These are phyloP conservation scores for Phyto melanocephala DNA, from an alignment of 2,888 invertebrate species.

Conservation along the genomic window DNA sequence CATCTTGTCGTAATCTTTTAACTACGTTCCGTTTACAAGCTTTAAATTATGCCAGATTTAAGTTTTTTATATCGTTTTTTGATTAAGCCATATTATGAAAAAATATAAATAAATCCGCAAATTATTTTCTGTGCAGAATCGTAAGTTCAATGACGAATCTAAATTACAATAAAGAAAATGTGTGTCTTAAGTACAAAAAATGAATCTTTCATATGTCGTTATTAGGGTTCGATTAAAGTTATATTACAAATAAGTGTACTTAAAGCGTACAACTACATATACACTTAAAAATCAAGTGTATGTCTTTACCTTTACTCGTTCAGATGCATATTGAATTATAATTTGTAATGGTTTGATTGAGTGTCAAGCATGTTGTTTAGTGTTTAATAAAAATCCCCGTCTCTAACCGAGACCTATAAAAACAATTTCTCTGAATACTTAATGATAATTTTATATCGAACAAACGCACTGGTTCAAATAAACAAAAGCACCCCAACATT, in stretches of 20 bases:
- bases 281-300: not conserved
- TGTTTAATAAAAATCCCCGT: slow-evolving; percentile 19
- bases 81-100: too few relatives aligned
- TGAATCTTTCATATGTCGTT: not conserved
- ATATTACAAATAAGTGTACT: not conserved
- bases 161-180: too few relatives aligned
- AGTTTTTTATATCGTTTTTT: too few relatives aligned
- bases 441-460: slow-evolving; percentile 36
- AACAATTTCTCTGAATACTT: slow-evolving; percentile 42
- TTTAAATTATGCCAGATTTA: too few relatives aligned
- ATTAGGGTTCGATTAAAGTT: not conserved
- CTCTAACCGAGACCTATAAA: not conserved
- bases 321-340: slow-evolving; percentile 40
- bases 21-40: too few relatives aligned
- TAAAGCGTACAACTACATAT: not conserved
- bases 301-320: not conserved
- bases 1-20: too few relatives aligned
- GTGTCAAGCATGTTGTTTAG: slow-evolving; percentile 48
- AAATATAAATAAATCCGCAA: too few relatives aligned
- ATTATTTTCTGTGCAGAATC: too few relatives aligned
- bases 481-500: slow-evolving; percentile 22
- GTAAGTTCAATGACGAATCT: too few relatives aligned
- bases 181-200: not conserved
- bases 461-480: slow-evolving; percentile 15
- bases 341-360: slow-evolving; percentile 62